A percentile compares a stretch with the other conserved stretches of the same genome.
These are phyloP conservation scores for Agelastica alni DNA, from an alignment of 2,888 invertebrate genomes.

Conservation along the genomic window DNA sequence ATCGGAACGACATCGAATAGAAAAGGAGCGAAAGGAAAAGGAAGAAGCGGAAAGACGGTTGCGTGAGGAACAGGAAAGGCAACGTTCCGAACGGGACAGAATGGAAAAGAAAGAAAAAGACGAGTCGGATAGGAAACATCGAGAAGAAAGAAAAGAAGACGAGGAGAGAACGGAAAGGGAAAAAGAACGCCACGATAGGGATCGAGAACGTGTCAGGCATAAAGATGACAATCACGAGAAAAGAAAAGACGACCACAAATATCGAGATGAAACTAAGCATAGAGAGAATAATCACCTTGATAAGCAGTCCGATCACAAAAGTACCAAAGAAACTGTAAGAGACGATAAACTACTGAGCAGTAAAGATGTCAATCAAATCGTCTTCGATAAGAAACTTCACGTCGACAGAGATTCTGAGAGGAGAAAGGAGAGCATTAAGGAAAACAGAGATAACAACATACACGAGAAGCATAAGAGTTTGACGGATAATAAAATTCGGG, in stretches of 20 bases:
- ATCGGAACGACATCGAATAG: slow-evolving; percentile 48
- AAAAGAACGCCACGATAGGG: slow-evolving; percentile 53
- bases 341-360: slow-evolving; percentile 44
- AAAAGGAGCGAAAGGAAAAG: slow-evolving; percentile 36
- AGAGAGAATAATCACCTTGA: slow-evolving; percentile 50
- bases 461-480: slow-evolving; percentile 58
- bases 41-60: slow-evolving; percentile 50
- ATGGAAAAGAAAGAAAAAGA: slow-evolving; percentile 36
- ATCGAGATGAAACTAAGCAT: slow-evolving; percentile 59
- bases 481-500: slow-evolving; percentile 33
- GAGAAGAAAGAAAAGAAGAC: slow-evolving; percentile 48
- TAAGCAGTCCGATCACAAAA: slow-evolving; percentile 49
- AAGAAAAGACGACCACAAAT: slow-evolving; percentile 58
- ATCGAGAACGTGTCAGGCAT: slow-evolving; percentile 47
- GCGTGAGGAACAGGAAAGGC: slow-evolving; percentile 43
- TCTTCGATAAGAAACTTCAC: slow-evolving; percentile 39
- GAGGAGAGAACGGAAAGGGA: slow-evolving; percentile 47
- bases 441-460: slow-evolving; percentile 59
- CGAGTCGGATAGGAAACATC: slow-evolving; percentile 44
- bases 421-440: slow-evolving; percentile 56
- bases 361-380: slow-evolving; percentile 39
- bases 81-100: slow-evolving; percentile 38
- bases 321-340: slow-evolving; percentile 57
- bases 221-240: slow-evolving; percentile 56
- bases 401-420: slow-evolving; percentile 56